Conservation (phyloP, 2,797 vertebrate genomes). For the Epinephelus malabaricus region DNA sequence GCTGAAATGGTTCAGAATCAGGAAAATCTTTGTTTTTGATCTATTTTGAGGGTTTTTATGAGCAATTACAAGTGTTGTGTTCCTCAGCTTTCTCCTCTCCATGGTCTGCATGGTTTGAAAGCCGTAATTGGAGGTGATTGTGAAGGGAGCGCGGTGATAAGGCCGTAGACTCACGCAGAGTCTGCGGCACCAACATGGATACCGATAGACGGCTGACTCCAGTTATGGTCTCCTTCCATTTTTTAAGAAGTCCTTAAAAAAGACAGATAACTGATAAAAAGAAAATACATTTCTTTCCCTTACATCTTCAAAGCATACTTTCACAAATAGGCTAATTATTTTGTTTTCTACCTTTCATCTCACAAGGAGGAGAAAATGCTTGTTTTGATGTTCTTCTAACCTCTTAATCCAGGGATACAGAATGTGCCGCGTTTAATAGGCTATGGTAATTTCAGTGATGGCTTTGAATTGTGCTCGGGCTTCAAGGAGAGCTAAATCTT, state of each 20-base stretch:
- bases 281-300: conserved; percentile 68
- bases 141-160: conserved; percentile 64
- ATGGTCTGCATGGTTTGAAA: conserved; percentile 55
- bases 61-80: conserved; percentile 46
- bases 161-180: conserved; percentile 63
- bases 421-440: conserved; percentile 63
- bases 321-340: conserved; percentile 82
- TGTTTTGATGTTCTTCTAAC: conserved; percentile 81
- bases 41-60: conserved; percentile 28
- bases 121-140: conserved; percentile 77
- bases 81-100: conserved; percentile 51
- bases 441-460: conserved; percentile 72
- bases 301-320: conserved; percentile 80
- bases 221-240: conserved; percentile 57
- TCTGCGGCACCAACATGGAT: conserved; percentile 57
- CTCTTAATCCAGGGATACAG: conserved; percentile 64
- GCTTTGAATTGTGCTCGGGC: conserved; percentile 71
- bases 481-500: conserved; percentile 73
- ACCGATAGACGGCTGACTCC: conserved; percentile 48
- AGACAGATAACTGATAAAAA: conserved; percentile 71
- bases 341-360: conserved; percentile 81
- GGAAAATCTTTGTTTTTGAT: conserved; percentile 35
- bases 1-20: conserved; percentile 6
- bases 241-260: conserved; percentile 58
- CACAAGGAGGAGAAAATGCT: conserved; percentile 60